Evolutionary conservation across 2,797 vertebrate genomes (phyloP), one percentile per base, ranked within the genome.

Genomic region (Gobionotothen gibberifrons): DNA sequence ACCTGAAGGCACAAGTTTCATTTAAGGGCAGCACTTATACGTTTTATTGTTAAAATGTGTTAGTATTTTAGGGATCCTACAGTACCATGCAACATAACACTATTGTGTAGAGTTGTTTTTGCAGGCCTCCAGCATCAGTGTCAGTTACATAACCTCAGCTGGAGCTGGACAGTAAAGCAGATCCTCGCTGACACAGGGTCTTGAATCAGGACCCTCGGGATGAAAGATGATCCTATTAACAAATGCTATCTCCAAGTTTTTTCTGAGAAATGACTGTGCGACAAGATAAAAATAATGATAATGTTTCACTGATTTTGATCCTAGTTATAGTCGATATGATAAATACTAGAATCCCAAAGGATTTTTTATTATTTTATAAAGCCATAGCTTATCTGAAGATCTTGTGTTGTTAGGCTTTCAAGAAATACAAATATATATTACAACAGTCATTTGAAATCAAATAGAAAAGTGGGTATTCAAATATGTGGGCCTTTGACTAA

Each of bases 221-320:
- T 69, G 40, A 74, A 71, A 62, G 22, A 83, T 66, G 26, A 74
- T 79, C 48, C 40, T 9, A 53, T 72, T 59, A 71, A 44, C 7
- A 19, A 67, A 51, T 5, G 8, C 53, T 79, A 48, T 48, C 36
- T 51, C 32, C 11, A n/a, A 44, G 14, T 49, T 53, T 57, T 12
- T 19, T 65, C 53, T 65, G 22, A 11, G n/a, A 66, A 74, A 60
- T 26, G 26, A 26, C 26, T 26, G 26, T 26, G 26, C 4, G 26
- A 26, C 26, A 46, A 47, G 19, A 22, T 53, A 13, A 9, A 36
- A 11, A 42, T 36, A 4, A 36, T 5, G 11, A 58, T 19, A 15
- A 13, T 11, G 9, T 51, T 44, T 26, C 32, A 49, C 15, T 49
- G 19, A 32, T 9, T 43, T 32, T 46, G 22, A 52, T 22, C 53